Evolutionary conservation across 2,113 vertebrate species (phyloP).

Genomic region (Marcusenius ussheri): DNA sequence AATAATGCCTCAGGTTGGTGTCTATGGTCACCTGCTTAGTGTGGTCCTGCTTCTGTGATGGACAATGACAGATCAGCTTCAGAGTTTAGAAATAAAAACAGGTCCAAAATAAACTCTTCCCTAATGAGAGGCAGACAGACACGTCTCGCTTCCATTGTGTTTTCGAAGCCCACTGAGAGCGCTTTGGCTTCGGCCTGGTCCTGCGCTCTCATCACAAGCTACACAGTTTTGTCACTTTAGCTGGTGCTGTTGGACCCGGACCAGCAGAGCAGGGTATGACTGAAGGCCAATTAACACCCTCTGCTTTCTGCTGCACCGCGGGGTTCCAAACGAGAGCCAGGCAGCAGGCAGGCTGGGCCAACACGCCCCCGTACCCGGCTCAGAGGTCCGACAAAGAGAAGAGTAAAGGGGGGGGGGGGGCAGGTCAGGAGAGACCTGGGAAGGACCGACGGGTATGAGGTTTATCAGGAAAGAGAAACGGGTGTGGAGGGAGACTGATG

Average conservation of each 20-base stretch:
- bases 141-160: conserved; percentile 16
- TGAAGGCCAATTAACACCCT: conserved; percentile 50
- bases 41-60: background rate
- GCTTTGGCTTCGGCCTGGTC: background rate
- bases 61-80: background rate
- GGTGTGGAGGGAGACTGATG: background rate
- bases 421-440: background rate
- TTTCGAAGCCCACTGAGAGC: conserved; percentile 17
- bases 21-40: background rate
- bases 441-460: background rate
- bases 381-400: conserved; percentile 20
- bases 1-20: background rate
- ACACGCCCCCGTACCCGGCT: conserved; percentile 28
- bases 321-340: conserved; percentile 34
- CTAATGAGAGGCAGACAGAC: conserved; percentile 17
- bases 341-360: conserved; percentile 34
- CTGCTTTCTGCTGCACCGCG: conserved; percentile 35
- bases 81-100: conserved; percentile 19
- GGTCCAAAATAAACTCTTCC: conserved; percentile 21
- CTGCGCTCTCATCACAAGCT: conserved; percentile 14
- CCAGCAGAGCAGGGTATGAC: conserved; percentile 37
- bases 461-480: background rate
- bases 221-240: conserved; percentile 27
- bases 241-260: conserved; percentile 32
- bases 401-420: background rate